phyloP scores from a whole-genome alignment of 2,888 invertebrate species.

The Strigamia maritima region DNA sequence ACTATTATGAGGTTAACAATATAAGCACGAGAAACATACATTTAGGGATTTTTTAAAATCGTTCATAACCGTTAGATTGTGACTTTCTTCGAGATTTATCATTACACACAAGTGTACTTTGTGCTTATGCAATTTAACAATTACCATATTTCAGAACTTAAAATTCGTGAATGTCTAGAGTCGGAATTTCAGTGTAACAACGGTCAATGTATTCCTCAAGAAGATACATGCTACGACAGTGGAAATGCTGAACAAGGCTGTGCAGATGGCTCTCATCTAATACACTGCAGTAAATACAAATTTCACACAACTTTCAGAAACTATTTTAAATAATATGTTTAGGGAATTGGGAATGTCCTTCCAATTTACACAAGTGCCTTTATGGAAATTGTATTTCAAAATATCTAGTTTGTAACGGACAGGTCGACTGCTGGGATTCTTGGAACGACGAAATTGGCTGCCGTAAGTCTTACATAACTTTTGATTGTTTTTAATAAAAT shows the following conservation, averaged over 20 bases:
- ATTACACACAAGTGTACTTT: no score
- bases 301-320: not conserved
- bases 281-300: slow-evolving; percentile 52
- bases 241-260: slow-evolving; percentile 48
- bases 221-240: slow-evolving; percentile 48
- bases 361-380: slow-evolving; percentile 53
- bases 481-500: not conserved
- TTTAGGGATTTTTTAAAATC: no score
- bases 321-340: slow-evolving; percentile 38
- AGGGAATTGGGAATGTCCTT: slow-evolving; percentile 50
- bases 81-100: no score
- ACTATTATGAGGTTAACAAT: no score
- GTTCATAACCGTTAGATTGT: no score
- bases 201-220: slow-evolving; percentile 50
- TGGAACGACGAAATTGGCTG: slow-evolving; percentile 54
- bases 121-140: not conserved
- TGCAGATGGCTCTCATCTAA: slow-evolving; percentile 52
- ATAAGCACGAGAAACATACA: no score
- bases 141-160: not conserved
- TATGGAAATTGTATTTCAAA: slow-evolving; percentile 54
- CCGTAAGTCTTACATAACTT: slow-evolving; percentile 47
- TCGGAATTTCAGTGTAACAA: slow-evolving; percentile 50
- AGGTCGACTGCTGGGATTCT: slow-evolving; percentile 52
- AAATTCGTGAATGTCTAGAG: slow-evolving; percentile 43
- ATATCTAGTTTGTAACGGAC: slow-evolving; percentile 51